Conservation (phyloP, 2,797 vertebrate genomes). For the Staurois parvus region DNA sequence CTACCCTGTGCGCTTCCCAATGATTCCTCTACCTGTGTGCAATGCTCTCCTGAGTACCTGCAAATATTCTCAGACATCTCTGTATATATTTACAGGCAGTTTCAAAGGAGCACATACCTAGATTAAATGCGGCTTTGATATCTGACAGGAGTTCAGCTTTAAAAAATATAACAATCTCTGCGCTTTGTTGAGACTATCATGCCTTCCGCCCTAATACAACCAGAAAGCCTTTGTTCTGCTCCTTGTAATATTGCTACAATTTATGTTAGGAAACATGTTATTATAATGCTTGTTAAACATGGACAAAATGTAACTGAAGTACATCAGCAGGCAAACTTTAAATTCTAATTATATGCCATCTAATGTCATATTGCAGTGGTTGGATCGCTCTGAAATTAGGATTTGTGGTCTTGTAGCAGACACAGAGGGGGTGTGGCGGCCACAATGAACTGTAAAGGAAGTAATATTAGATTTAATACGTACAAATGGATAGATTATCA, state of each 20-base stretch:
- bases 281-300: conserved; percentile 17
- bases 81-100: too few relatives aligned
- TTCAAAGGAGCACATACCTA: too few relatives aligned
- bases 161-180: too few relatives aligned
- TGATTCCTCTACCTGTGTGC: too few relatives aligned
- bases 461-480: conserved; percentile 48
- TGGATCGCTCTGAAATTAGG: conserved; percentile 18
- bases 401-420: conserved; percentile 40
- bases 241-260: conserved; percentile 17
- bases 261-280: conserved; percentile 3
- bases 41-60: too few relatives aligned
- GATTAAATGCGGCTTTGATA: too few relatives aligned
- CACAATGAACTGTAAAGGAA: conserved; percentile 30
- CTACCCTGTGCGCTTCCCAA: too few relatives aligned
- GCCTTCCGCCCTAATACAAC: background rate
- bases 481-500: conserved; percentile 52
- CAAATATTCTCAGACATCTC: too few relatives aligned
- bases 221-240: conserved; percentile 5
- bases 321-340: conserved; percentile 16
- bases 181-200: background rate
- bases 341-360: background rate
- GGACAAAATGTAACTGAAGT: conserved; percentile 17
- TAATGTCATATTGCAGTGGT: conserved; percentile 30
- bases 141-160: too few relatives aligned
- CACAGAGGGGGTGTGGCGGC: conserved; percentile 17